Conservation (phyloP, 2,888 invertebrate genomes). For the Polyommatus iphigenia region DNA sequence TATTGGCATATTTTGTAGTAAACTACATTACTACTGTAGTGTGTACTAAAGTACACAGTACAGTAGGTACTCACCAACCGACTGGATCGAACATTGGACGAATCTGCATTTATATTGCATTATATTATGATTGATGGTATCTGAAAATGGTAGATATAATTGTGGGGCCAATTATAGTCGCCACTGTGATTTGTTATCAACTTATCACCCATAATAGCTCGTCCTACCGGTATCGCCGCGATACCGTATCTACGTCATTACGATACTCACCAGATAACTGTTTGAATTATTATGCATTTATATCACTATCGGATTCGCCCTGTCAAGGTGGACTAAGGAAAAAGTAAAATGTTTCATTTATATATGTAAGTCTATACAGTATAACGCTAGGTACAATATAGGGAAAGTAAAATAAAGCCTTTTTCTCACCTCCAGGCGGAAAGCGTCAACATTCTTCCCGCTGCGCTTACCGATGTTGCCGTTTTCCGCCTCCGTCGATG, state of each 20-base stretch:
- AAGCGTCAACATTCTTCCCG: too few relatives aligned
- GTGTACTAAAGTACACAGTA: too few relatives aligned
- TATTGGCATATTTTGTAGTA: too few relatives aligned
- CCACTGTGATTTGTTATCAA: constrained; percentile 44
- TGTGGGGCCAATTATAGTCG: constrained; percentile 7
- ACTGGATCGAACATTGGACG: too few relatives aligned
- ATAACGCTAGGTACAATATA: neutral
- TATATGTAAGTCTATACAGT: too few relatives aligned
- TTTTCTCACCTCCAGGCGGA: too few relatives aligned
- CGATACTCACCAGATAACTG: constrained; percentile 37
- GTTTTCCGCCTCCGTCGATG: too few relatives aligned
- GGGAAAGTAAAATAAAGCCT: neutral
- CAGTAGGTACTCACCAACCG: too few relatives aligned
- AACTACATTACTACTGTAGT: too few relatives aligned
- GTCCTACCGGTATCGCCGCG: constrained; percentile 39
- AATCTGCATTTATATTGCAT: neutral
- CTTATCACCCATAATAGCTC: constrained; percentile 48
- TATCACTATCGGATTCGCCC: neutral
- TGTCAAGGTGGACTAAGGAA: neutral
- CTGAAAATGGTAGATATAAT: neutral
- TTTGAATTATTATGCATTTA: constrained; percentile 14
- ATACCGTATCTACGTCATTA: constrained; percentile 44
- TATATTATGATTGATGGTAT: neutral
- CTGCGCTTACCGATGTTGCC: too few relatives aligned
- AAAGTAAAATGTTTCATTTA: neutral